Conservation (phyloP, 2,113 vertebrate genomes). For the Melanostigma gelatinosum region DNA sequence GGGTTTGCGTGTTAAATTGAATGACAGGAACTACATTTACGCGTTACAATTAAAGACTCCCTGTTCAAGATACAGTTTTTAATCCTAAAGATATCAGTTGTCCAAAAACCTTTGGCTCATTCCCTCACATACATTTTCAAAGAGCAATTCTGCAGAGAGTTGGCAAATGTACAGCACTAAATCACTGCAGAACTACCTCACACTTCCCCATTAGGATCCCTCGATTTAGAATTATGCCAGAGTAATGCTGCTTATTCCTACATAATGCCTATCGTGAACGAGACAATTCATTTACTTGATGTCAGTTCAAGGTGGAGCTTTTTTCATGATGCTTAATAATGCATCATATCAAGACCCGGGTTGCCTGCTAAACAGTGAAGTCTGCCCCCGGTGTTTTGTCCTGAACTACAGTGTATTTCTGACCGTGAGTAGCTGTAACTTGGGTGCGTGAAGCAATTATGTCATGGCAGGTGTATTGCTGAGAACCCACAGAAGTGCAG, state of each 20-base stretch:
- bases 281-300: background rate
- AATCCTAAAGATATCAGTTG: background rate
- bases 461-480: too few relatives aligned
- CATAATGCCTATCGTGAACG: background rate
- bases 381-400: too few relatives aligned
- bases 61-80: background rate
- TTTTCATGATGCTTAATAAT: background rate
- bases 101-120: background rate
- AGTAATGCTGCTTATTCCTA: background rate
- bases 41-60: background rate
- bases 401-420: too few relatives aligned
- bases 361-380: too few relatives aligned
- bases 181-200: constrained; percentile 5
- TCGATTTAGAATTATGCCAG: background rate
- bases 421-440: too few relatives aligned
- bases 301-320: background rate
- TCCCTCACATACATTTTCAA: background rate
- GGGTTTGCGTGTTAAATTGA: background rate
- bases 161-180: background rate
- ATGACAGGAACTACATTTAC: background rate
- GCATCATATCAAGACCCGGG: background rate
- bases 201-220: background rate
- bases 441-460: too few relatives aligned
- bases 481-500: too few relatives aligned
- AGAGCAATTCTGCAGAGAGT: constrained; percentile 14